phyloP scores from a whole-genome alignment of 2,113 vertebrate genomes.

The Corapipo altera region DNA sequence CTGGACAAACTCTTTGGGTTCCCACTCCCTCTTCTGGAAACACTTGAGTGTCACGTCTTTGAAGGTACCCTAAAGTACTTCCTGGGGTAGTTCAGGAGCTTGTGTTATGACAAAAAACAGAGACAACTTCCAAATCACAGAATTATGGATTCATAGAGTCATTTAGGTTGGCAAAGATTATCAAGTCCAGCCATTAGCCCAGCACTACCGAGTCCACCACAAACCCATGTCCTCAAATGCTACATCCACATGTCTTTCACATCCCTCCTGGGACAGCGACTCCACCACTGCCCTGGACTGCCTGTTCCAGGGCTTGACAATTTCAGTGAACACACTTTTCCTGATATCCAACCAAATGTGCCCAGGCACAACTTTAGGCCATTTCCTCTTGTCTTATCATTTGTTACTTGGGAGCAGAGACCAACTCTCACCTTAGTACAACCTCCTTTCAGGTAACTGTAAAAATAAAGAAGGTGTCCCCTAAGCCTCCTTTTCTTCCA shows the following conservation, averaged over 20 bases:
- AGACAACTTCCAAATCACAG: background rate
- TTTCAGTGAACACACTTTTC: accelerated
- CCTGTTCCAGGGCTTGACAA: accelerated
- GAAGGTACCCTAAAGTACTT: background rate
- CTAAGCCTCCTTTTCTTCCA: background rate
- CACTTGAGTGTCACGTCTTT: background rate
- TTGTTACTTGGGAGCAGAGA: background rate
- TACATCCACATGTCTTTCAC: accelerated
- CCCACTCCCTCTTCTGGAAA: background rate
- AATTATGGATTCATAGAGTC: background rate
- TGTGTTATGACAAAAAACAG: background rate
- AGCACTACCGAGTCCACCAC: background rate
- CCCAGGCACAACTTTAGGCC: accelerated
- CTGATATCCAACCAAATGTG: background rate
- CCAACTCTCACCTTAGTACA: accelerated
- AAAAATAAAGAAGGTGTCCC: accelerated
- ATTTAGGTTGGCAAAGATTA: background rate
- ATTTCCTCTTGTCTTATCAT: accelerated
- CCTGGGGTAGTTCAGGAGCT: background rate
- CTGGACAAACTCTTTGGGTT: background rate
- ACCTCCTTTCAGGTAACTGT: accelerated
- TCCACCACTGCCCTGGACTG: background rate
- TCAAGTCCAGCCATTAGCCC: background rate
- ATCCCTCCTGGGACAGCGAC: accelerated
- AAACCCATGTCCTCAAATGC: background rate